Evolutionary conservation across 37 sponge, comb jelly and placozoan genomes (phyloP).

Genomic region (Mnemiopsis leidyi): DNA sequence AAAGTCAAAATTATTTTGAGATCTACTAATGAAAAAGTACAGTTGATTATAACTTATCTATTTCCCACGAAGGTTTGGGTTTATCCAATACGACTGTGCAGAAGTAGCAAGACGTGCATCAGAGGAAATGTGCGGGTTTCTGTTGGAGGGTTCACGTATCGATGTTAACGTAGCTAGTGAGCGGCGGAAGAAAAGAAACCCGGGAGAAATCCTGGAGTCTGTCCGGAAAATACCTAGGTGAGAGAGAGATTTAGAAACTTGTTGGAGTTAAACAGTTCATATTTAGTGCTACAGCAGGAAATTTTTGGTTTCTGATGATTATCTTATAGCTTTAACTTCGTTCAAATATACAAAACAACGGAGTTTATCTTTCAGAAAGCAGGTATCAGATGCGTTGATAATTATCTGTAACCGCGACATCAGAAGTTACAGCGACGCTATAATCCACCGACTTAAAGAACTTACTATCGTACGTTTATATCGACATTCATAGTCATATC

Average conservation of each 20-base stretch:
- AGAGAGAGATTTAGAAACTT: background rate
- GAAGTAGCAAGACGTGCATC: conserved; percentile 32
- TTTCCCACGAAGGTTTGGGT: conserved; percentile 25
- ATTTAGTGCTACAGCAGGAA: background rate
- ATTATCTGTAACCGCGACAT: conserved; percentile 17
- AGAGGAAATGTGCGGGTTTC: background rate
- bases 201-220: background rate
- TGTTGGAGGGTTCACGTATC: conserved; percentile 40
- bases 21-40: no score
- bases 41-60: no score
- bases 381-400: conserved; percentile 6
- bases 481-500: no score
- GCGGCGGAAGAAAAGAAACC: conserved; percentile 10
- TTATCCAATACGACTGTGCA: conserved; percentile 27
- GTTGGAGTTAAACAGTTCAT: background rate
- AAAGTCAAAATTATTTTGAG: no score
- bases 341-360: no score
- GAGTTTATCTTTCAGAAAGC: background rate
- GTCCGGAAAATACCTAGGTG: conserved; percentile 42
- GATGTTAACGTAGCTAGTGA: conserved; percentile 53
- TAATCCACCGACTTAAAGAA: conserved; percentile 19
- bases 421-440: conserved; percentile 22
- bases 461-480: background rate
- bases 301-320: no score
- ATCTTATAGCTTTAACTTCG: no score